Conservation (phyloP, 2,113 vertebrate species). For the Eurystomus gularis region DNA sequence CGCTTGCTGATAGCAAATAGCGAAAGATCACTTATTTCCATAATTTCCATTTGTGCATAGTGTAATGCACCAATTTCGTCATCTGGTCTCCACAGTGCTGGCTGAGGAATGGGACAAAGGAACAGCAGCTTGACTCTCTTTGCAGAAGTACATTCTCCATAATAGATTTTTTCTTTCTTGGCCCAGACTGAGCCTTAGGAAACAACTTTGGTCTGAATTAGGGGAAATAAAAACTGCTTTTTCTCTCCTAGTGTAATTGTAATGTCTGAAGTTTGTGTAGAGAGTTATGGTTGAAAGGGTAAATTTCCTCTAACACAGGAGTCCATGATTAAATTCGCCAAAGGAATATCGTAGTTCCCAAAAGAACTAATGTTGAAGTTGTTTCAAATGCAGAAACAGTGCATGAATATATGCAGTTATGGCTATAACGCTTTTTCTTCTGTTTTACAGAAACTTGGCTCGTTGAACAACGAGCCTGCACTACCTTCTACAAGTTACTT, state of each 20-base stretch:
- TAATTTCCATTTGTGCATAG: too few relatives aligned
- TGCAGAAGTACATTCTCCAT: not conserved
- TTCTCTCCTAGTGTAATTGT: not conserved
- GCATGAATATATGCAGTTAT: not conserved
- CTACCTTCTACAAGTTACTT: conserved; percentile 97
- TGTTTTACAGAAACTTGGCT: conserved; percentile 89
- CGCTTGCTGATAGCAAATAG: not conserved
- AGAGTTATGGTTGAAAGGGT: not conserved
- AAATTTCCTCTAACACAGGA: not conserved
- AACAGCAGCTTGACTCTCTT: not conserved
- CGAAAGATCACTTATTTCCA: not conserved
- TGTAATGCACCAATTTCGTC: not conserved
- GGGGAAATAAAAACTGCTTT: not conserved
- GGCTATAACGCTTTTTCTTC: not conserved
- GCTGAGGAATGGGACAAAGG: not conserved
- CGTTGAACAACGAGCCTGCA: conserved; percentile 88
- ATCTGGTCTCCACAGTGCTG: not conserved
- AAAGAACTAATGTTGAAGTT: not conserved
- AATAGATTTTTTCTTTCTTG: not conserved
- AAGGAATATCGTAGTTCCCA: not conserved
- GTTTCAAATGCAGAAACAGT: not conserved
- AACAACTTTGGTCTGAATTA: not conserved
- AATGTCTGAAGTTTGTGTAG: not conserved
- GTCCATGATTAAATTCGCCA: not conserved
- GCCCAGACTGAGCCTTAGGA: not conserved